phyloP scores from a whole-genome alignment of 2,797 vertebrate genomes.

The Manis javanica region DNA sequence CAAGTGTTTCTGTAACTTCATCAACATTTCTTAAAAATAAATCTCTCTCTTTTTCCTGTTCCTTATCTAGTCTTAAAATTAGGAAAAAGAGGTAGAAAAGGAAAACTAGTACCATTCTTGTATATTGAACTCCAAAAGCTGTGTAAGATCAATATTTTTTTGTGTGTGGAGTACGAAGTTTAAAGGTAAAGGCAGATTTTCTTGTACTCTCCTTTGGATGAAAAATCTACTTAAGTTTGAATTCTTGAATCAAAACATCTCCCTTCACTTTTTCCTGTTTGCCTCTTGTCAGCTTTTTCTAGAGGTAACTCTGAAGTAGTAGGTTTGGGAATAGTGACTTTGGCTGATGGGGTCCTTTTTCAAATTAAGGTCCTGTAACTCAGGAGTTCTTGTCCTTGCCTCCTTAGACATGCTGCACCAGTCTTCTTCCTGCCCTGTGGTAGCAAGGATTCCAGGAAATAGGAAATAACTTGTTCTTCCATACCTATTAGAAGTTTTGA shows the following conservation, averaged over 20 bases:
- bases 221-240: slow-evolving; percentile 3
- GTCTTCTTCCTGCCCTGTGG: neutral
- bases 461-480: neutral
- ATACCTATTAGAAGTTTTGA: neutral
- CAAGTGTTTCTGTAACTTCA: neutral
- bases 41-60: neutral
- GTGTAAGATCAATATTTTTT: neutral
- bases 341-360: neutral
- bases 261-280: neutral
- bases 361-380: neutral
- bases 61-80: neutral
- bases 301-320: neutral
- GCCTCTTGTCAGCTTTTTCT: neutral
- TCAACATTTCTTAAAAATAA: neutral
- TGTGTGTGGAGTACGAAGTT: neutral
- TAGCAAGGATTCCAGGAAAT: neutral
- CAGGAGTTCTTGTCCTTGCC: neutral
- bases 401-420: neutral
- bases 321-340: neutral
- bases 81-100: neutral
- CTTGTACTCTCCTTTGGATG: neutral
- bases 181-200: slow-evolving; percentile 7
- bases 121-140: neutral
- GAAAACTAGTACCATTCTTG: neutral
- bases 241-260: neutral